Percentiles rank a stretch among this genome's conserved stretches.
These are phyloP conservation scores for Oceanites oceanicus DNA, from an alignment of 2,113 vertebrate species.

Conservation along the genomic window DNA sequence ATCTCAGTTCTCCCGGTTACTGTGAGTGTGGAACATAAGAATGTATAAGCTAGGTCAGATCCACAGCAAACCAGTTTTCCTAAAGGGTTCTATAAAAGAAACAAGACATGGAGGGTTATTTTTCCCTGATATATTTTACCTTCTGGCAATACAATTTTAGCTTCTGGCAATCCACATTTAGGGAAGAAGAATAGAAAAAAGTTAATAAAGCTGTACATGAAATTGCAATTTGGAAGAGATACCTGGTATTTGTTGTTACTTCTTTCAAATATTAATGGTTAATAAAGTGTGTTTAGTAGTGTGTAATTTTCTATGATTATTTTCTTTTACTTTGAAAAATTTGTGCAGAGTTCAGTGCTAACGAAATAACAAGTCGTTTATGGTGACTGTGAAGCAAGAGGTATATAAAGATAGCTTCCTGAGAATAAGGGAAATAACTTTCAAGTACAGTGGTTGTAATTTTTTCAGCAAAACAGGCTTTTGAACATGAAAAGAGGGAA, in stretches of 20 bases:
- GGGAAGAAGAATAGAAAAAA: neutral
- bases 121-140: neutral
- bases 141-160: neutral
- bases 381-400: neutral
- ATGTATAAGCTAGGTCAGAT: neutral
- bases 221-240: neutral
- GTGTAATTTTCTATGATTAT: neutral
- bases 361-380: neutral
- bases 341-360: neutral
- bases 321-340: neutral
- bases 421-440: neutral
- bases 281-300: neutral
- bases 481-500: neutral
- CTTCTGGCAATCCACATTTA: neutral
- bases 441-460: neutral
- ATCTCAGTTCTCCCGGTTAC: neutral
- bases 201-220: neutral
- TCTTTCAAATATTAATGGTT: neutral
- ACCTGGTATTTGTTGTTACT: neutral
- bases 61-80: neutral
- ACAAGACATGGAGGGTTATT: neutral
- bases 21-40: neutral
- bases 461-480: neutral
- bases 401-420: neutral
- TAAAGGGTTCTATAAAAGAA: neutral